Base-by-base conservation (phyloP, 2,888 invertebrate genomes). In the Athalia cordata region DNA sequence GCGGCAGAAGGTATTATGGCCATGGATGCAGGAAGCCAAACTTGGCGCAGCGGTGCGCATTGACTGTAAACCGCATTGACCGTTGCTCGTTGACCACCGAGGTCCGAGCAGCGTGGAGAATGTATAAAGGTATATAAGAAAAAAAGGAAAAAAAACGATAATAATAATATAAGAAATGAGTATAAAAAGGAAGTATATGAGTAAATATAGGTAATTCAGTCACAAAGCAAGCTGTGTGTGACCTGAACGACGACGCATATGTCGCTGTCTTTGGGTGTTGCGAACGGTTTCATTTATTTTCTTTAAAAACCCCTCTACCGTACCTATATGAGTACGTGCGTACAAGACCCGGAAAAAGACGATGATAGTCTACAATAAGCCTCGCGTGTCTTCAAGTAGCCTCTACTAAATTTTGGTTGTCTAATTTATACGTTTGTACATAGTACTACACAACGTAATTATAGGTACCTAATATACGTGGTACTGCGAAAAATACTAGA, bases 121-220 rank as follows among this genome's bases (percentile, higher is more conserved):
- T 11, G 68, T 52, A 68, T 52, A 43, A 55, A 66, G 66, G 66
- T 11, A n/a, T n/a, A n/a, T n/a, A 66, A 66, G 52, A 68, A 52
- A 7, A 57, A n/a, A 11, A n/a, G 43, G 43, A 70, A 29, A 11
- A 13, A 45, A 45, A 45, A 65, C 4, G 4, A n/a, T 29, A 29
- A 29, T 29, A 29, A 29, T 29, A 29, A 29, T 2, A 29, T 29
- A 29, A 29, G 29, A 29, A 29, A 29, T 29, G 29, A 29, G 29
- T 29, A 29, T 29, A 11, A 55, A 55, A n/a, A 55, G 11, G 11
- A 47, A 13, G 59, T 59, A 15, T 7, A 15, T 7, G 55, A 43
- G 57, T 70, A 70, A 70, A 70, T 70, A 72, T 72, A 15, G 70
- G 70, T 72, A 59, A 72, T 59, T 59, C 70, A 45, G 70, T 13